Conservation (phyloP, 2,888 invertebrate species). For the Eucriotettix oculatus region DNA sequence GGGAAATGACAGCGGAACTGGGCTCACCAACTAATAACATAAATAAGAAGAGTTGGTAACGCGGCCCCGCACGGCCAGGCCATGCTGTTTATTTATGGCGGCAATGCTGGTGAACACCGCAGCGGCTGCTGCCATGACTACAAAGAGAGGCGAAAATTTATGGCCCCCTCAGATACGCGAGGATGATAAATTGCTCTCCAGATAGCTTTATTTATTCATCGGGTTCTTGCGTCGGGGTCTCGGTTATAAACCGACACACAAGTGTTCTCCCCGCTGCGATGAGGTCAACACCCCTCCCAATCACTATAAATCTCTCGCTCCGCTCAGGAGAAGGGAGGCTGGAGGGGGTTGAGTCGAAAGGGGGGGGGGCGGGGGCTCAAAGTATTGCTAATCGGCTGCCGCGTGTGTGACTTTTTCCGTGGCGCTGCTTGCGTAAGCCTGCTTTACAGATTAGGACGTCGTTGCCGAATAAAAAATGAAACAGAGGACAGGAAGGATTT, state of each 20-base stretch:
- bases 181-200: slow-evolving; percentile 39
- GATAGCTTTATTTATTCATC: slow-evolving; percentile 45
- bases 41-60: neutral
- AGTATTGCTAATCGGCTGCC: neutral
- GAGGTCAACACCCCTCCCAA: neutral
- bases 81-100: neutral
- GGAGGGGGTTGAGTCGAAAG: no score
- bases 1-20: neutral
- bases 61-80: neutral
- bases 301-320: neutral
- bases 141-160: slow-evolving; percentile 8
- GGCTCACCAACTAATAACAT: neutral
- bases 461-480: neutral
- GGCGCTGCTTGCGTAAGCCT: neutral
- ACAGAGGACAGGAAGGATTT: neutral
- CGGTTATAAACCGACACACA: slow-evolving; percentile 14
- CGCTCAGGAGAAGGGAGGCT: neutral
- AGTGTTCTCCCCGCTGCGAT: slow-evolving; percentile 8
- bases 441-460: neutral
- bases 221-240: slow-evolving; percentile 25
- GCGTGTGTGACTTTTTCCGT: neutral
- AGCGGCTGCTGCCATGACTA: slow-evolving; percentile 7
- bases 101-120: neutral
- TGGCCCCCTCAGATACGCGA: slow-evolving; percentile 10
- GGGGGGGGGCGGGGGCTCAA: neutral